Evolutionary conservation across 1,140 invertebrate genomes (phyloP).

Genomic region (Ceratina australensis): DNA sequence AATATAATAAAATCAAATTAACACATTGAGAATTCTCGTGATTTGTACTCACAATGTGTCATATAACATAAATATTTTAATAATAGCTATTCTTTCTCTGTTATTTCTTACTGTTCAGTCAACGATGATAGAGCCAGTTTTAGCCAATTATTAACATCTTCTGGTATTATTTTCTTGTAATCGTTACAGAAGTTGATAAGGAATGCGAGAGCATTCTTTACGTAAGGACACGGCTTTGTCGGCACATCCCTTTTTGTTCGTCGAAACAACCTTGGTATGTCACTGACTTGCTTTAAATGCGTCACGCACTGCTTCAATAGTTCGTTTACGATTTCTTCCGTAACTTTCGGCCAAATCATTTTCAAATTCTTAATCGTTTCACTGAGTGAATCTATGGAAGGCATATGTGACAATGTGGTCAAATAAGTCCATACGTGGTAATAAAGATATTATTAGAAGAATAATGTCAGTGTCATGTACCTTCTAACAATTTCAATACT

Average conservation of each 20-base stretch:
- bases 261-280: slow-evolving; percentile 95
- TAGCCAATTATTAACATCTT: slow-evolving; percentile 80
- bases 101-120: slow-evolving; percentile 83
- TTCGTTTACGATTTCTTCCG: slow-evolving; percentile 81
- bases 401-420: slow-evolving; percentile 2
- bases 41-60: too few species aligned
- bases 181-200: slow-evolving; percentile 83
- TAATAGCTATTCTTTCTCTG: background rate
- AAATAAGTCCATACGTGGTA: too few species aligned
- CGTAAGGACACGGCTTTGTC: slow-evolving; percentile 88
- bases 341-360: slow-evolving; percentile 79
- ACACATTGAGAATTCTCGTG: too few species aligned
- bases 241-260: slow-evolving; percentile 94
- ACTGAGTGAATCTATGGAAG: slow-evolving; percentile 76
- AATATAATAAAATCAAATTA: slow-evolving; percentile 4
- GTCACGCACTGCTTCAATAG: slow-evolving; percentile 80
- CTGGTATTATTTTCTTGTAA: slow-evolving; percentile 80
- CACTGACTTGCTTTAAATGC: slow-evolving; percentile 88
- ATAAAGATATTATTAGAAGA: too few species aligned
- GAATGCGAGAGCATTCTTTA: slow-evolving; percentile 84
- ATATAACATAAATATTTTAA: background rate
- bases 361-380: slow-evolving; percentile 78
- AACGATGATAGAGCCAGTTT: slow-evolving; percentile 82
- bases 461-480: slow-evolving; percentile 40
- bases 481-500: slow-evolving; percentile 67